Evolutionary conservation across 2,888 invertebrate genomes (phyloP).

Genomic region (Ametastegia equiseti): DNA sequence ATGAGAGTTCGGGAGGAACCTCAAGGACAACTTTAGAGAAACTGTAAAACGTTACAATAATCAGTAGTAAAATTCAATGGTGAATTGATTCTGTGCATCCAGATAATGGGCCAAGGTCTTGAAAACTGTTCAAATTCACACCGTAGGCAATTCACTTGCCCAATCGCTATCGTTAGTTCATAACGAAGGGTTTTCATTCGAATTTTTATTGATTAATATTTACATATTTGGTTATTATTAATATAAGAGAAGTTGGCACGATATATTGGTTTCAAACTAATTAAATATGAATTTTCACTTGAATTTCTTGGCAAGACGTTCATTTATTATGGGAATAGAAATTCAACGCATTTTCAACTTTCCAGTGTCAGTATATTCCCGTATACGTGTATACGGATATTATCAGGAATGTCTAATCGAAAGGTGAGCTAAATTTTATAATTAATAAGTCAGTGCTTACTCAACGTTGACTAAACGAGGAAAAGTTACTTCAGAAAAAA

Average conservation of each 20-base stretch:
- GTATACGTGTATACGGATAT: not conserved
- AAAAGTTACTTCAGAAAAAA: not conserved
- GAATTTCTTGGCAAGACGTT: slow-evolving; percentile 38
- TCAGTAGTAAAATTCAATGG: not conserved
- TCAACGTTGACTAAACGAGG: not conserved
- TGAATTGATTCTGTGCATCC: not conserved
- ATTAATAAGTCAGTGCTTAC: not conserved
- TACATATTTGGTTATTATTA: not conserved
- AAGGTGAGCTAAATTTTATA: not conserved
- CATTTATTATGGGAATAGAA: slow-evolving; percentile 26
- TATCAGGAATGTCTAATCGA: not conserved
- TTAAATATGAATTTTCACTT: slow-evolving; percentile 51
- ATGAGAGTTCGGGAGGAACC: not conserved
- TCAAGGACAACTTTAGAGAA: not conserved
- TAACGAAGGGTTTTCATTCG: not conserved
- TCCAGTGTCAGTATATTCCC: too few relatives aligned
- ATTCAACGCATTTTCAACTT: not conserved
- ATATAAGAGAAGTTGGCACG: slow-evolving; percentile 20
- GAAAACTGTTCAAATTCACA: not conserved
- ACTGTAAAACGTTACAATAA: not conserved
- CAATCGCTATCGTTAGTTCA: too few relatives aligned
- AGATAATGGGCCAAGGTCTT: slow-evolving; percentile 20
- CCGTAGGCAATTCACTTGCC: not conserved
- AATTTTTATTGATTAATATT: not conserved
- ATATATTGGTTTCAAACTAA: slow-evolving; percentile 44